Percentiles rank a stretch among this genome's conserved stretches.
These are phyloP conservation scores for Zele albiditarsus DNA, from an alignment of 2,888 invertebrate species.

Conservation along the genomic window DNA sequence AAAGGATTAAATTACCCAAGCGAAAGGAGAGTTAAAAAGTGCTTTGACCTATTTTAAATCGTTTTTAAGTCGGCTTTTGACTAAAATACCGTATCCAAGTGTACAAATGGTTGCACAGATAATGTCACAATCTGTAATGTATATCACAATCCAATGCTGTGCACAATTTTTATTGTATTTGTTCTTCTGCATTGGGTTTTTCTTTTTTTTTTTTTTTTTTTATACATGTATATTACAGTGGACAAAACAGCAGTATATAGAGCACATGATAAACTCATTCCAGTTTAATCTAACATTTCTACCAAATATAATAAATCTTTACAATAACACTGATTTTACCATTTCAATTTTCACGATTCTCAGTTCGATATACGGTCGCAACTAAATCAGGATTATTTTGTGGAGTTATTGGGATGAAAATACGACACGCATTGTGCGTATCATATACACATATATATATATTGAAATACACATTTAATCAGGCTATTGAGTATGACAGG, in stretches of 20 bases:
- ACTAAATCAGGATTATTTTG: too few species aligned
- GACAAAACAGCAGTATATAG: neutral
- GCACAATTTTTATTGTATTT: neutral
- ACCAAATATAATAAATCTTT: neutral
- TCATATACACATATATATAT: too few species aligned
- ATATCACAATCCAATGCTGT: neutral
- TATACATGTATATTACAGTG: neutral
- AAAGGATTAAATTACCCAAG: conserved; percentile 7
- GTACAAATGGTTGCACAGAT: neutral
- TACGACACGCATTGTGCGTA: too few species aligned
- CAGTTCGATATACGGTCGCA: too few species aligned
- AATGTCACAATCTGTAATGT: conserved; percentile 2
- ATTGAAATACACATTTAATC: neutral
- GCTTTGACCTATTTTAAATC: conserved; percentile 7
- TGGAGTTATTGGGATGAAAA: too few species aligned
- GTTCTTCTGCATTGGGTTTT: neutral
- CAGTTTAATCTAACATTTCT: neutral
- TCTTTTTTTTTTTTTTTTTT: too few species aligned
- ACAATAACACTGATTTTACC: neutral
- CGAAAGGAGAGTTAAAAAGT: neutral
- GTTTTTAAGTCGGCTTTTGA: neutral
- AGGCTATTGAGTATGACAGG: neutral
- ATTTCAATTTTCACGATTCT: neutral
- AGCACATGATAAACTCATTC: neutral
- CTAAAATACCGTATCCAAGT: neutral